These are phyloP conservation scores for Zonotrichia leucophrys DNA, from an alignment of 2,113 vertebrate species.

Conservation along the genomic window DNA sequence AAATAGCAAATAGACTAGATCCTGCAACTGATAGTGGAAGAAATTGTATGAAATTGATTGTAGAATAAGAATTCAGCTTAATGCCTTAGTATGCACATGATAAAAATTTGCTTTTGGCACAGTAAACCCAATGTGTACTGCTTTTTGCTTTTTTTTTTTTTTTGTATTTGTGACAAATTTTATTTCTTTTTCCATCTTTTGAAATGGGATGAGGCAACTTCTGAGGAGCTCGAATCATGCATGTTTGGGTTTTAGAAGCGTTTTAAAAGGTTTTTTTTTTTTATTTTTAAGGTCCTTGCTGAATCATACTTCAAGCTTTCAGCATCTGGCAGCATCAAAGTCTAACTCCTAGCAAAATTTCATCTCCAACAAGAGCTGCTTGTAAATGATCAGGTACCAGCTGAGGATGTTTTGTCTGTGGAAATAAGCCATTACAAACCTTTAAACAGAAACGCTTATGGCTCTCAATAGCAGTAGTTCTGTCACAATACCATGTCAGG, in stretches of 20 bases:
- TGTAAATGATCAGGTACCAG: background rate
- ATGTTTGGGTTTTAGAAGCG: background rate
- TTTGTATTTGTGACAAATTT: background rate
- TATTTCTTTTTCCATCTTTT: background rate
- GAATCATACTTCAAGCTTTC: background rate
- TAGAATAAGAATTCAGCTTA: background rate
- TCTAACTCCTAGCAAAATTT: background rate
- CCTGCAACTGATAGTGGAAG: background rate
- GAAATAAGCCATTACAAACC: background rate
- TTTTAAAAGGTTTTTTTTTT: background rate
- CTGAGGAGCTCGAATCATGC: background rate
- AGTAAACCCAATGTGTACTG: background rate
- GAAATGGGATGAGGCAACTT: background rate
- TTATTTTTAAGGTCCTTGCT: background rate
- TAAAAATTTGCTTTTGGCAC: background rate
- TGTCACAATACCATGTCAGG: background rate
- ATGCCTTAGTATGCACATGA: background rate
- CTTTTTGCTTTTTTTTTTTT: background rate
- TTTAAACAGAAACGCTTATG: background rate
- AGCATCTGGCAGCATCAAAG: background rate
- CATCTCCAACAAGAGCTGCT: background rate
- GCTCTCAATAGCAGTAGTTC: background rate
- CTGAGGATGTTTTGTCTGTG: background rate
- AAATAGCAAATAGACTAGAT: background rate
- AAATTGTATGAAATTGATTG: background rate